A percentile compares a stretch with the other conserved stretches of the same genome.
phyloP scores from a whole-genome alignment of 2,113 vertebrate species.

The Sapajus apella region DNA sequence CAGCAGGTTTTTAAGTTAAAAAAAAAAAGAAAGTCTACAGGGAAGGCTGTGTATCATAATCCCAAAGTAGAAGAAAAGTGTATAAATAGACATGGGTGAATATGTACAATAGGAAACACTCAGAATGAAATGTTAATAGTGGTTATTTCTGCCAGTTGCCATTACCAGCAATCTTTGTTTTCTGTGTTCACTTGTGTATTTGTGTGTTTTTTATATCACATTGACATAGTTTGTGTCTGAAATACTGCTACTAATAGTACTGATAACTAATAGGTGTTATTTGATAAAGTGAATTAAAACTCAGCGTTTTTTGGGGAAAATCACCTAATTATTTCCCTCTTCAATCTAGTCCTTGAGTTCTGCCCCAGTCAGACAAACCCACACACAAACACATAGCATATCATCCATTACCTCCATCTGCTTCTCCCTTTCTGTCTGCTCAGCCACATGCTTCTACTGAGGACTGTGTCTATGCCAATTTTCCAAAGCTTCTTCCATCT shows the following conservation, averaged over 20 bases:
- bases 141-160: background rate
- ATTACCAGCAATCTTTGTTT: background rate
- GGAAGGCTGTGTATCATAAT: background rate
- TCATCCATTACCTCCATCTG: background rate
- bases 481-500: background rate
- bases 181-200: background rate
- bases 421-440: background rate
- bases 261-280: background rate
- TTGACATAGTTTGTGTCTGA: background rate
- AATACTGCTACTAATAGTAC: background rate
- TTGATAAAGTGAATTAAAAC: background rate
- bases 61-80: background rate
- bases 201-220: background rate
- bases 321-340: background rate
- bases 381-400: rapidly evolving
- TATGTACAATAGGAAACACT: background rate
- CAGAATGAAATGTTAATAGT: background rate
- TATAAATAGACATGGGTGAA: background rate
- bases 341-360: background rate
- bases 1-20: background rate
- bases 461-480: background rate
- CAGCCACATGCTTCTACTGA: background rate
- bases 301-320: background rate
- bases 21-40: background rate
- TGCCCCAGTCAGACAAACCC: background rate